These are phyloP conservation scores for Torymus auratus DNA, from an alignment of 2,888 invertebrate genomes.

Conservation along the genomic window DNA sequence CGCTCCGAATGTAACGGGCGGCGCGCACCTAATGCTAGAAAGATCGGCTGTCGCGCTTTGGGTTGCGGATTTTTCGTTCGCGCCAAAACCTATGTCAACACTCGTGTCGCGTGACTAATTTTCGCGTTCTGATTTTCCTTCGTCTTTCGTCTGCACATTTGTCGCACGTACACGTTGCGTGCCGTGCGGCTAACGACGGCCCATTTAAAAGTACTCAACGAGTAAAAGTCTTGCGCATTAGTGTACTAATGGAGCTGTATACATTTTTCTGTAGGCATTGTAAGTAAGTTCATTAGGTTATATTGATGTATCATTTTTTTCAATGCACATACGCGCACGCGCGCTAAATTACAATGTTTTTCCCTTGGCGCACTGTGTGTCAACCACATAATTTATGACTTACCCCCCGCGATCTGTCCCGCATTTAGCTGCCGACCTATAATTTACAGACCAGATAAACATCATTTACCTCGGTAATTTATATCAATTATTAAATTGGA, in stretches of 20 bases:
- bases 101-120: conserved; percentile 7
- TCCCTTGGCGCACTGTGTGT: background rate
- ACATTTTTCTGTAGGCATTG: background rate
- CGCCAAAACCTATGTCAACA: conserved; percentile 2
- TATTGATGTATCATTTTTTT: no score
- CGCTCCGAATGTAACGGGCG: no score
- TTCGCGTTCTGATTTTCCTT: background rate
- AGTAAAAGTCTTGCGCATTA: conserved; percentile 2
- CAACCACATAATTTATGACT: conserved; percentile 16
- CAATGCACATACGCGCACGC: background rate
- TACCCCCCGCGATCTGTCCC: background rate
- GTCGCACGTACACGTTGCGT: background rate
- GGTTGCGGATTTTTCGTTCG: background rate
- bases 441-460: conserved; percentile 13
- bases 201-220: conserved; percentile 2
- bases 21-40: no score
- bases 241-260: background rate
- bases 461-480: conserved; percentile 10
- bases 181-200: background rate
- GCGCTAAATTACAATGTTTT: conserved; percentile 11
- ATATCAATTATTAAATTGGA: conserved; percentile 25
- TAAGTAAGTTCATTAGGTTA: background rate
- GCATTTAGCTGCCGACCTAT: background rate
- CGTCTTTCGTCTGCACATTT: conserved; percentile 1
- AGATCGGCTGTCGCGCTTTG: background rate